Conservation (phyloP, 2,797 vertebrate species). For the Taenioides sp. region DNA sequence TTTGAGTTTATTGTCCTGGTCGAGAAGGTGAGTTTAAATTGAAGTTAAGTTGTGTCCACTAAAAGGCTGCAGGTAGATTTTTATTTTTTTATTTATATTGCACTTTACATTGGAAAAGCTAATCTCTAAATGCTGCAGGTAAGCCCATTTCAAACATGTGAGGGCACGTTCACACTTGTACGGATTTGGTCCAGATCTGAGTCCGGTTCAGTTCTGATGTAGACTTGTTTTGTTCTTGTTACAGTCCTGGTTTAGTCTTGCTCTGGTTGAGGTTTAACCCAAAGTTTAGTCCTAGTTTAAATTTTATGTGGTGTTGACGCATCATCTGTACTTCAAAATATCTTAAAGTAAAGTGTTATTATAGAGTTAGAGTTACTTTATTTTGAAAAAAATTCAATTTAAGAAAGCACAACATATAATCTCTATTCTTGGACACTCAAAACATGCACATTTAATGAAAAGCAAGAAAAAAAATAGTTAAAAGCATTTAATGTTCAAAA, state of each 20-base stretch:
- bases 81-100: too few species aligned
- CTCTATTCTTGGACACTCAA: too few species aligned
- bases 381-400: too few species aligned
- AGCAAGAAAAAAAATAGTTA: too few species aligned
- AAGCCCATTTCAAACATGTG: not conserved
- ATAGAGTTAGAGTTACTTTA: too few species aligned
- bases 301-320: too few species aligned
- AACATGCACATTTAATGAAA: too few species aligned
- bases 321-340: too few species aligned
- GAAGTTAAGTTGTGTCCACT: conserved; percentile 55
- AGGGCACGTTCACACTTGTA: not conserved
- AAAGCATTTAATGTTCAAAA: too few species aligned
- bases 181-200: not conserved
- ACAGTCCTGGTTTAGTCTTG: not conserved
- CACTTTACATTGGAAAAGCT: too few species aligned
- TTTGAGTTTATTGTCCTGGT: conserved; percentile 42
- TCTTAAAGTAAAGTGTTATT: too few species aligned
- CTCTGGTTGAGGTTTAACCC: not conserved
- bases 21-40: conserved; percentile 56
- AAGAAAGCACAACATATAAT: too few species aligned
- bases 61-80: conserved; percentile 40
- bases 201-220: not conserved
- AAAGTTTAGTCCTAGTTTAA: not conserved
- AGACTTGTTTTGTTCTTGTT: not conserved
- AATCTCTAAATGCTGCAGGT: conserved; percentile 34